A percentile compares a stretch with the other conserved stretches of the same genome.
These are phyloP conservation scores for Drosophila orosa DNA, from an alignment of 1,140 invertebrate genomes.

Conservation along the genomic window DNA sequence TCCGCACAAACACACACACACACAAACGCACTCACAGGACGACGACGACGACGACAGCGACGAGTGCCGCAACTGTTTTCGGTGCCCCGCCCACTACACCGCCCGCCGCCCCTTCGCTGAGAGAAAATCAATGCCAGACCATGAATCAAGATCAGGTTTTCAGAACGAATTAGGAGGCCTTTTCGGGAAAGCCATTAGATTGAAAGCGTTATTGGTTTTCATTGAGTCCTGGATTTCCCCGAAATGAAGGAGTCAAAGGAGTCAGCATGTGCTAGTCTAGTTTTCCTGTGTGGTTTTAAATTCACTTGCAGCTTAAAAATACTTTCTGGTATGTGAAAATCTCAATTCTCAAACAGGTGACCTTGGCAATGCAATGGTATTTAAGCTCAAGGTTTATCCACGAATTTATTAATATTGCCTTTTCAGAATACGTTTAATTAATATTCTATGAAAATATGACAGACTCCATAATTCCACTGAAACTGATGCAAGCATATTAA, in stretches of 20 bases:
- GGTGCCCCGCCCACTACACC: conserved; percentile 28
- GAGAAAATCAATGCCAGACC: conserved; percentile 73
- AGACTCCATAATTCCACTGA: neutral
- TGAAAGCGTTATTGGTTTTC: conserved; percentile 21
- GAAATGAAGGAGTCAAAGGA: neutral
- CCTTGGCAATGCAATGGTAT: neutral
- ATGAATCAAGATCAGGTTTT: conserved; percentile 56
- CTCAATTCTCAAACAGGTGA: neutral
- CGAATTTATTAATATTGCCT: neutral
- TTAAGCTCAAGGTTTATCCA: neutral
- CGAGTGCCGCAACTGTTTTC: conserved; percentile 40
- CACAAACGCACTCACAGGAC: conserved; percentile 10
- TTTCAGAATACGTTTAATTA: neutral
- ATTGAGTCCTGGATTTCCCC: conserved; percentile 1
- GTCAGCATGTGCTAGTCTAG: too few relatives aligned
- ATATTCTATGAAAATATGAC: neutral
- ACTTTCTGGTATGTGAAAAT: neutral
- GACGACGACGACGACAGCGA: conserved; percentile 11
- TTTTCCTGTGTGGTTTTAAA: neutral
- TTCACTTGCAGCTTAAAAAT: neutral
- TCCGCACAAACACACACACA: conserved; percentile 16
- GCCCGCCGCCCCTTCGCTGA: conserved; percentile 50
- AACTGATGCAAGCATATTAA: neutral
- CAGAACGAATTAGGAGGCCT: conserved; percentile 33
- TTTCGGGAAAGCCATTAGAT: conserved; percentile 10